Evolutionary conservation across 2,888 invertebrate genomes (phyloP).

Genomic region (Osedax frankpressi): DNA sequence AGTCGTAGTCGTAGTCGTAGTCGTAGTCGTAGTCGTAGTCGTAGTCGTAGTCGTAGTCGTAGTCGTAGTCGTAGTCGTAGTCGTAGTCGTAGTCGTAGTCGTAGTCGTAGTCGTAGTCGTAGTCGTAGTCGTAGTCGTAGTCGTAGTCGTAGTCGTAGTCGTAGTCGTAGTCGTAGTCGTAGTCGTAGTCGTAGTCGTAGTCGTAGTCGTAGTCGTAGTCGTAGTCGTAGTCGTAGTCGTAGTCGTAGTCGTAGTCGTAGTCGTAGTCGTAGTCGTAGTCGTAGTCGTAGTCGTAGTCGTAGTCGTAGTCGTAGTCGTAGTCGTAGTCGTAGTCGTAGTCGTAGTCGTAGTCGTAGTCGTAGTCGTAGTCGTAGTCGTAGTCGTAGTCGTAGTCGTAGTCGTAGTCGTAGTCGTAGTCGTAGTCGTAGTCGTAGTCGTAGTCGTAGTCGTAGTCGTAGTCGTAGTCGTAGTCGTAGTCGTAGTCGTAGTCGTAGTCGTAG

Average conservation of each 20-base stretch:
- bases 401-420: neutral
- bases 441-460: neutral
- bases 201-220: neutral
- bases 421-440: neutral
- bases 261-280: neutral
- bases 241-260: neutral
- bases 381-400: neutral
- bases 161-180: neutral
- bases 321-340: neutral
- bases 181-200: neutral
- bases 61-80: neutral
- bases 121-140: neutral
- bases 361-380: neutral
- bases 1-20: neutral
- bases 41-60: neutral
- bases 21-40: neutral
- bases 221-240: neutral
- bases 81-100: neutral
- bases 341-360: neutral
- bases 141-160: neutral
- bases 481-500: slow-evolving; percentile 16
- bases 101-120: neutral
- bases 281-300: neutral
- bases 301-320: neutral
- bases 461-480: slow-evolving; percentile 3